phyloP scores from a whole-genome alignment of 2,113 vertebrate genomes.

The Emydocephalus ijimae region DNA sequence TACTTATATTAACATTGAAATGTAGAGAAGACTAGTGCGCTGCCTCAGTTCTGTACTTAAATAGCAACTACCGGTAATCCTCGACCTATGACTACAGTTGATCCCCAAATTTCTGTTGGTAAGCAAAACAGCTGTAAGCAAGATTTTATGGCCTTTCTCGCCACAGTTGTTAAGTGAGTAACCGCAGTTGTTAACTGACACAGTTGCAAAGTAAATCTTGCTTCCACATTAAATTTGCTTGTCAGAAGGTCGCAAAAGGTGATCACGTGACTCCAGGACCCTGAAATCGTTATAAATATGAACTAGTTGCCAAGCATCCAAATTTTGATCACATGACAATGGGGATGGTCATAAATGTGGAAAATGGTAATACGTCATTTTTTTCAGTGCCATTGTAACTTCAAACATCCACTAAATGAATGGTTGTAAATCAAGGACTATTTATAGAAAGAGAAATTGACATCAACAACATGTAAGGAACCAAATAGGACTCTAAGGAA shows the following conservation, averaged over 20 bases:
- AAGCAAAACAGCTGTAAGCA: neutral
- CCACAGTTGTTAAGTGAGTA: neutral
- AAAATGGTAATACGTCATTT: neutral
- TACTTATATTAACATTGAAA: neutral
- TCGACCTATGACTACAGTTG: neutral
- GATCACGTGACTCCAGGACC: neutral
- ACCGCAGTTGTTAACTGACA: neutral
- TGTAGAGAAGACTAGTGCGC: fast-evolving
- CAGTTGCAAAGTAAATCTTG: neutral
- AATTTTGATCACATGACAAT: neutral
- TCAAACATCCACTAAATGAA: neutral
- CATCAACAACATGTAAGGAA: neutral
- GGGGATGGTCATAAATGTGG: neutral
- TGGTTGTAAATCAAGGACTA: neutral
- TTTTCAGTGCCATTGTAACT: neutral
- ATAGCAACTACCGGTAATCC: neutral
- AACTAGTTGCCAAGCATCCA: neutral
- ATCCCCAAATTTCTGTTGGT: neutral
- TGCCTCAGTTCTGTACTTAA: constrained; percentile 31
- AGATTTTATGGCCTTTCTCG: neutral
- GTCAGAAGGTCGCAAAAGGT: neutral
- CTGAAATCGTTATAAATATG: neutral
- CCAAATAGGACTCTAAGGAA: neutral
- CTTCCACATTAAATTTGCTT: neutral
- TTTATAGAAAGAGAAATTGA: fast-evolving